Percentiles rank a stretch among this genome's conserved stretches.
Conservation (phyloP, 2,797 vertebrate species). For the Pseudomugil tenellus region DNA sequence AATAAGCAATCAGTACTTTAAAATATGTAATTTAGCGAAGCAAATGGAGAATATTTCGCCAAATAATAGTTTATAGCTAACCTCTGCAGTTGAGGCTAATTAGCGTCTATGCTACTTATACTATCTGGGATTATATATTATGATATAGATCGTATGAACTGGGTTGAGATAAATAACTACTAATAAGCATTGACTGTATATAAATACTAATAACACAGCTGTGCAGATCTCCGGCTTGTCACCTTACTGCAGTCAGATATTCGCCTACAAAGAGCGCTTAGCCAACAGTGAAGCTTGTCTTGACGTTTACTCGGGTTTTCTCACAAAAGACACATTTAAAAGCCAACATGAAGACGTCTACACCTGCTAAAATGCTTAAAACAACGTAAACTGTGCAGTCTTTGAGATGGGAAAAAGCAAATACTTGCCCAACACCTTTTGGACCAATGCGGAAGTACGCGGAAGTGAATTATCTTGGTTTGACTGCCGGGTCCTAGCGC, state of each 20-base stretch:
- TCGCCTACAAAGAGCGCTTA: neutral
- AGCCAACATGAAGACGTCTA: neutral
- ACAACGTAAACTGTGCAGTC: too few relatives aligned
- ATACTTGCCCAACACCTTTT: fast-evolving
- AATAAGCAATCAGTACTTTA: neutral
- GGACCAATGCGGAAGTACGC: conserved; percentile 3
- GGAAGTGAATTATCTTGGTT: conserved; percentile 9
- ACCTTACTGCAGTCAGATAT: too few relatives aligned
- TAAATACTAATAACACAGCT: too few relatives aligned
- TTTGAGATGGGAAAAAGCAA: neutral
- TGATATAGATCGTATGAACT: neutral
- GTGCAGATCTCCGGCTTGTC: too few relatives aligned
- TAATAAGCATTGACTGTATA: neutral
- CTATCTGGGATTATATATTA: too few relatives aligned
- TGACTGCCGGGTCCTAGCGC: conserved; percentile 3
- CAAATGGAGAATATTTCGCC: neutral
- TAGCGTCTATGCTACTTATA: conserved; percentile 8
- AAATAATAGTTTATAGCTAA: neutral
- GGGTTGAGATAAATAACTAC: conserved; percentile 17
- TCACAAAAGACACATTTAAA: neutral
- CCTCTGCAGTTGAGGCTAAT: neutral
- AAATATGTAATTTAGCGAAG: neutral
- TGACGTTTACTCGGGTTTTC: fast-evolving
- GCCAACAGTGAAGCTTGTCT: neutral
- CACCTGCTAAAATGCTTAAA: neutral